Evolutionary conservation across 2,797 vertebrate species (phyloP).

Genomic region (Leuciscus waleckii): DNA sequence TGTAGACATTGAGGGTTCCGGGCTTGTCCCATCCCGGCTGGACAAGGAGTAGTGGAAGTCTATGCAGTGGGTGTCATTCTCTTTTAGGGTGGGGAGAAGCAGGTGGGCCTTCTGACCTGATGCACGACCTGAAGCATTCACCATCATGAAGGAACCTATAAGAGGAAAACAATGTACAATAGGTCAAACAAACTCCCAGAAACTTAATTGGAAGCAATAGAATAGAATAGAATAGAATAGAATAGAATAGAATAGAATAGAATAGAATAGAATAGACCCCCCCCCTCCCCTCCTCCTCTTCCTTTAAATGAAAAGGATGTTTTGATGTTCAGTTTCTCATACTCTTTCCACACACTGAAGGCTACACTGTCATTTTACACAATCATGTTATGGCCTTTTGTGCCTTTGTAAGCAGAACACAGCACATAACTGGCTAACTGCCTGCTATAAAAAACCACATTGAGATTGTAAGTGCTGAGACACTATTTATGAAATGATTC

Average conservation of each 20-base stretch:
- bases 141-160: slow-evolving; percentile 95
- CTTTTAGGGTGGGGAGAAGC: slow-evolving; percentile 91
- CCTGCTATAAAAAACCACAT: slow-evolving; percentile 40
- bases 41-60: slow-evolving; percentile 96
- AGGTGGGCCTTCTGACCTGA: slow-evolving; percentile 96
- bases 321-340: background rate
- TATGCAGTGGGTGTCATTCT: slow-evolving; percentile 97
- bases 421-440: slow-evolving; percentile 25
- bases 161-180: background rate
- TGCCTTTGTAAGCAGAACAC: background rate
- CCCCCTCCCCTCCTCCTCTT: too few relatives aligned
- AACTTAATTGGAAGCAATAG: background rate
- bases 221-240: background rate
- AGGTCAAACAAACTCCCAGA: background rate
- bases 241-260: background rate
- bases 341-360: background rate
- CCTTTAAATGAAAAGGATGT: background rate
- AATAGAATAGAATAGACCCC: background rate
- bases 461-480: slow-evolving; percentile 29
- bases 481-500: slow-evolving; percentile 51
- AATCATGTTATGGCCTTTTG: slow-evolving; percentile 3
- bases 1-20: slow-evolving; percentile 91
- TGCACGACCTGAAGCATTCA: slow-evolving; percentile 91
- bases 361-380: background rate
- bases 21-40: slow-evolving; percentile 91